A percentile compares a stretch with the other conserved stretches of the same genome.
Conservation (phyloP, 2,888 invertebrate genomes). For the Steromphala cineraria region DNA sequence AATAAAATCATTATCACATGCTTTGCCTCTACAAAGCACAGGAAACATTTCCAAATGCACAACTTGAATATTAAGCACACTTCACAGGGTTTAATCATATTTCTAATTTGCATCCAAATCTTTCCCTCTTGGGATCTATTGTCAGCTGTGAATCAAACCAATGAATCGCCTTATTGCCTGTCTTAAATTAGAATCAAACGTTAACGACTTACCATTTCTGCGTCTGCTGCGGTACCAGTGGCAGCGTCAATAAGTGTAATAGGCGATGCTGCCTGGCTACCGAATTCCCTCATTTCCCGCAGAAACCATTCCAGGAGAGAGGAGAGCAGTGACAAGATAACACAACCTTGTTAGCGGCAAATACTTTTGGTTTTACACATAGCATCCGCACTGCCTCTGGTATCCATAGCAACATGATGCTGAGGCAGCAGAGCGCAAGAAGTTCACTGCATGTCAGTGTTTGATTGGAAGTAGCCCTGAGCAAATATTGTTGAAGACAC, state of each 20-base stretch:
- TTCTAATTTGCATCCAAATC: too few relatives aligned
- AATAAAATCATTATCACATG: too few relatives aligned
- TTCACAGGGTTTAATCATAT: too few relatives aligned
- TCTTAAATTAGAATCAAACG: background rate
- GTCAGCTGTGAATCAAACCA: too few relatives aligned
- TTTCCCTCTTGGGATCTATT: too few relatives aligned
- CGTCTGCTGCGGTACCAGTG: background rate
- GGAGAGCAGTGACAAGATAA: background rate
- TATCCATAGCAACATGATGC: constrained; percentile 3
- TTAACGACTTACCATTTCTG: background rate
- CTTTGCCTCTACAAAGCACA: too few relatives aligned
- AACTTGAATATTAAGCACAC: too few relatives aligned
- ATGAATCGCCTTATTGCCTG: too few relatives aligned
- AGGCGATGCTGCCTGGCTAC: background rate
- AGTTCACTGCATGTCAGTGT: background rate
- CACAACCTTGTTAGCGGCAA: background rate
- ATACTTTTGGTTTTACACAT: background rate
- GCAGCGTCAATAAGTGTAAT: background rate
- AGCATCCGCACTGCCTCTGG: background rate
- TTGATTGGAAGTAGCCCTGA: background rate
- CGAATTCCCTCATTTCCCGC: background rate
- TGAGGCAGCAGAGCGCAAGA: background rate
- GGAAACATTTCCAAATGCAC: too few relatives aligned
- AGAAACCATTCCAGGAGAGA: background rate
- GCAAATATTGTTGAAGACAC: background rate